phyloP scores from a whole-genome alignment of 2,888 invertebrate genomes.

The Laspeyria flexula region DNA sequence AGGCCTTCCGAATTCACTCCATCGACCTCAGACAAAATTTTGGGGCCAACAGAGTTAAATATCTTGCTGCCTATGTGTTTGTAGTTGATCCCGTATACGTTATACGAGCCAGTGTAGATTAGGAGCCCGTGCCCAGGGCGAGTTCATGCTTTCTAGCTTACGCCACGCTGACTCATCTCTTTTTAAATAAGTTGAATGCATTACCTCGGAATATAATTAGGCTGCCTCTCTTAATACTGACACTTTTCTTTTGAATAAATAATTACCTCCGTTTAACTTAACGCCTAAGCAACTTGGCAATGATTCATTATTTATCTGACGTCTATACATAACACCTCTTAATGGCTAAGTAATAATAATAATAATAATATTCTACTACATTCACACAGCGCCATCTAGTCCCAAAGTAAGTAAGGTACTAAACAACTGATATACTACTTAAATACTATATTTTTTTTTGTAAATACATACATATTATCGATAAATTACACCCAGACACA shows the following conservation, averaged over 20 bases:
- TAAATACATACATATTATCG: too few relatives aligned
- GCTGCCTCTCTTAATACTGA: not conserved
- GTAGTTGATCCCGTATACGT: conserved; percentile 12
- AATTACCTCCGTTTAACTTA: not conserved
- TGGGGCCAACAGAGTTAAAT: conserved; percentile 21
- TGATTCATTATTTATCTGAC: too few relatives aligned
- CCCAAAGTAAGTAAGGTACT: too few relatives aligned
- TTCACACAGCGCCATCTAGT: too few relatives aligned
- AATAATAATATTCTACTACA: too few relatives aligned
- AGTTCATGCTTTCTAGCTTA: conserved; percentile 1
- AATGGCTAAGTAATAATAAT: too few relatives aligned
- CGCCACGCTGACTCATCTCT: not conserved
- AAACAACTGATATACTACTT: too few relatives aligned
- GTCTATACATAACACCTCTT: not conserved
- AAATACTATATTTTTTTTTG: too few relatives aligned
- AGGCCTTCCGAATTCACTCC: conserved; percentile 15
- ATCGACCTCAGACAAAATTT: conserved; percentile 33
- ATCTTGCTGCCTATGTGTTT: conserved; percentile 6
- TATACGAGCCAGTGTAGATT: not conserved
- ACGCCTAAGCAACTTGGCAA: too few relatives aligned
- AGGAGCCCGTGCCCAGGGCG: not conserved
- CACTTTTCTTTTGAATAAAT: not conserved
- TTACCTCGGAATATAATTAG: not conserved
- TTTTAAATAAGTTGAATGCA: not conserved
- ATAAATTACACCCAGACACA: too few relatives aligned